Base-by-base conservation (phyloP, 2,113 vertebrate species). In the Brachyistius frenatus region DNA sequence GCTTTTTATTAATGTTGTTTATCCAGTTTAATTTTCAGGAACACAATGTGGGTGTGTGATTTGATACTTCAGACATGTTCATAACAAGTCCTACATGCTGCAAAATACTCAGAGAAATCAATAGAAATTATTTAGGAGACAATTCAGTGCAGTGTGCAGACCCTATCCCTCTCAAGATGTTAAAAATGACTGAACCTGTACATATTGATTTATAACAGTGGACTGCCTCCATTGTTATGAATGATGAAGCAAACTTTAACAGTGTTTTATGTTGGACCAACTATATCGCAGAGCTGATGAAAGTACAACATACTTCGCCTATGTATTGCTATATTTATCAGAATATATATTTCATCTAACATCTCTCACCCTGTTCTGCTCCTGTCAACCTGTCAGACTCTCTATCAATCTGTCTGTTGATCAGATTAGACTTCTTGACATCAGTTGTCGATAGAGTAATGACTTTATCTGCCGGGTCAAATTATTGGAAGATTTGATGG, bases 401-500 rank as follows among this genome's bases (percentile, higher is more conserved):
- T 64, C 3, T 0, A 75, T 64, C 64, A 68, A 37, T 73, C n/a
- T 47, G 2, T 67, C 57, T 13, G n/a, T 60, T 64, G 66, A 36
- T 81, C 61, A 63, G 49, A 57, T 83, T n/a, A 63, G 35, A 63
- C 9, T 54, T 76, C 16, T 31, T 39, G 35, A 69, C 64, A 76
- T 64, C 49, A 32, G 16, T 15, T 82, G 70, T 79, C 65, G 73
- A 67, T 44, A 8, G 13, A 10, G n/a, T 30, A 36, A 14, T 66
- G 46, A 81, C 57, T 57, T 71, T 63, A 74, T 83, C 35, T 81
- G 73, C 60, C 66, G 41, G 75, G 57, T 60, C 56, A 37, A 39
- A 32, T 61, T n/a, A 64, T 46, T 70, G 53, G 39, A 57, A 69
- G 63, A 32, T 80, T 70, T 66, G 70, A 84, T 7, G 8, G 63